These are phyloP conservation scores for Hoplias malabaricus DNA, from an alignment of 2,113 vertebrate species.

Conservation along the genomic window DNA sequence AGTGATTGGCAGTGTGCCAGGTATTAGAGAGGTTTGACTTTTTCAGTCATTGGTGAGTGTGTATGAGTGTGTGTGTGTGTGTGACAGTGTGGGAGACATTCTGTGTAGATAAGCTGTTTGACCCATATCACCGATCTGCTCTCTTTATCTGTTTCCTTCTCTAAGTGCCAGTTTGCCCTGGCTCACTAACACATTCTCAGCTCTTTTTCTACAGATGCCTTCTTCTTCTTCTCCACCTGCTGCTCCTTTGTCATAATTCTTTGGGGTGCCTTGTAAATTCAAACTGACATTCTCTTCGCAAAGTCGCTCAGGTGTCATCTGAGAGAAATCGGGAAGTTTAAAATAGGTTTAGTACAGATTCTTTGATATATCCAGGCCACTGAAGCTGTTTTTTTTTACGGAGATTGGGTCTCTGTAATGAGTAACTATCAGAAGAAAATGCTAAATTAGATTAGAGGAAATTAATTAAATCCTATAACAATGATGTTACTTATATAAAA, in stretches of 20 bases:
- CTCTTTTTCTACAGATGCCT: neutral
- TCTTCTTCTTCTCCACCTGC: neutral
- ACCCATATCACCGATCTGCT: conserved; percentile 1
- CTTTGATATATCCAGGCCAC: too few species aligned
- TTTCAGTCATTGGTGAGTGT: neutral
- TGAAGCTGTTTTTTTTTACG: too few species aligned
- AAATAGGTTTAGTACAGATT: too few species aligned
- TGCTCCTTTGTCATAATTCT: neutral
- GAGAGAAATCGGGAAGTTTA: neutral
- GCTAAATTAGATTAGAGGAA: too few species aligned
- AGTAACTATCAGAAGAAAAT: too few species aligned
- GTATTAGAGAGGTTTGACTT: neutral
- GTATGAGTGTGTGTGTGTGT: neutral
- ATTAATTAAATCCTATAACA: too few species aligned
- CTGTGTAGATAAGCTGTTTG: neutral
- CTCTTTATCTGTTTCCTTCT: conserved; percentile 5
- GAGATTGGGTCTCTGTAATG: too few species aligned
- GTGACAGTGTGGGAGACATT: neutral
- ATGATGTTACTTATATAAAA: too few species aligned
- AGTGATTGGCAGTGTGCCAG: neutral
- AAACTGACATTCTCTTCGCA: neutral
- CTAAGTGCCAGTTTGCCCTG: neutral
- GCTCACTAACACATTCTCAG: neutral
- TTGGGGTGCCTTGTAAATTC: neutral
- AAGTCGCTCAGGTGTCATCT: neutral